Conservation (phyloP, 2,797 vertebrate species). For the Syngnathus acus region DNA sequence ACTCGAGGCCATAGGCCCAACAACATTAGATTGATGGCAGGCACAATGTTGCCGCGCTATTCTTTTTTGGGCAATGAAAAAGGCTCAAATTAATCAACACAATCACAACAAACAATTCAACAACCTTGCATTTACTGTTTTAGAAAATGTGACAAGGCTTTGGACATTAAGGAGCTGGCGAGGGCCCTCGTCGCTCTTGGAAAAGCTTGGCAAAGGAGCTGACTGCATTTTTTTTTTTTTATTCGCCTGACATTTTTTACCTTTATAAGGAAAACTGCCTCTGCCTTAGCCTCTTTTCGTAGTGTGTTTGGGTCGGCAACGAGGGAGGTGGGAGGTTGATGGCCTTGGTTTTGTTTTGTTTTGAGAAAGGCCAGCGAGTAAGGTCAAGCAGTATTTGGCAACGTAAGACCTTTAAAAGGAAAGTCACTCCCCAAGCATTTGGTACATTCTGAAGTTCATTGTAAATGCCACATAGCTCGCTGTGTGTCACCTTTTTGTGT, state of each 20-base stretch:
- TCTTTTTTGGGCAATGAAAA: background rate
- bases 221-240: conserved; percentile 24
- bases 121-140: background rate
- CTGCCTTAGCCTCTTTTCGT: conserved; percentile 26
- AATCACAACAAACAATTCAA: background rate
- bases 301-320: conserved; percentile 34
- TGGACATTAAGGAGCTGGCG: background rate
- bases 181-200: conserved; percentile 14
- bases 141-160: no score
- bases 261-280: conserved; percentile 67
- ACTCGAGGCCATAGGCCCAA: conserved; percentile 30
- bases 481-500: conserved; percentile 27
- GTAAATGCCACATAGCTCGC: conserved; percentile 39
- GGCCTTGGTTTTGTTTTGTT: conserved; percentile 30
- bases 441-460: conserved; percentile 37
- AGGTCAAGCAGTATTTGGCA: conserved; percentile 33
- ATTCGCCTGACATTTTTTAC: conserved; percentile 63
- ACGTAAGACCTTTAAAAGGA: conserved; percentile 33
- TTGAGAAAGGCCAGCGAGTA: conserved; percentile 34
- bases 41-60: conserved; percentile 20
- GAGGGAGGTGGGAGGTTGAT: conserved; percentile 17
- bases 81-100: background rate
- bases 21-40: conserved; percentile 39
- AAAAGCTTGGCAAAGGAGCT: conserved; percentile 39
- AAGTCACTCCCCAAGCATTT: conserved; percentile 26